These are phyloP conservation scores for Psittacula derbiana DNA, from an alignment of 2,797 vertebrate species.

Conservation along the genomic window DNA sequence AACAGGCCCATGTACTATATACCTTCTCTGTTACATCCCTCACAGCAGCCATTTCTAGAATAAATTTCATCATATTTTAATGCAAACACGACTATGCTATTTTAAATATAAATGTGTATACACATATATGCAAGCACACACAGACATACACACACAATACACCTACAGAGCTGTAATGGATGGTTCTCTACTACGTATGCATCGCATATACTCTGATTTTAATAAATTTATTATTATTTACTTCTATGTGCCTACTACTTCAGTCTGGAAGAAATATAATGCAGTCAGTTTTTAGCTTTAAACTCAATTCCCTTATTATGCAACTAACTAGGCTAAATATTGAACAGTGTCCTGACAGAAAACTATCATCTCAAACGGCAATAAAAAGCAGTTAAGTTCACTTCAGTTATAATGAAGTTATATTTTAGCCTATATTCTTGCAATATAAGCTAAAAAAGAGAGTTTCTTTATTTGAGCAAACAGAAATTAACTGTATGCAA, in stretches of 20 bases:
- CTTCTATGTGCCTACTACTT: neutral
- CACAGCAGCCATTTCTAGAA: neutral
- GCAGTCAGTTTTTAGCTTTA: constrained; percentile 57
- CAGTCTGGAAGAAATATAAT: constrained; percentile 50
- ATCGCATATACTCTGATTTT: neutral
- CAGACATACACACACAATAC: neutral
- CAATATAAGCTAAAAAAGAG: neutral
- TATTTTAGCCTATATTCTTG: neutral
- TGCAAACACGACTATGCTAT: neutral
- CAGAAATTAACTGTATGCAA: neutral
- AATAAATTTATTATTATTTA: constrained; percentile 13
- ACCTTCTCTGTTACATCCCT: neutral
- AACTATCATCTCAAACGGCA: neutral
- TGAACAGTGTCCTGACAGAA: neutral
- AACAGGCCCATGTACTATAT: neutral
- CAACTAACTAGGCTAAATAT: neutral
- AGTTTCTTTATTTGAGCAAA: neutral
- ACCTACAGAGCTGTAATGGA: neutral
- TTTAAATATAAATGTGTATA: neutral
- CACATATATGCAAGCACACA: neutral
- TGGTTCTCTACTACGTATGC: neutral
- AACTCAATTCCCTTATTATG: neutral
- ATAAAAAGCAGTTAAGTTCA: neutral
- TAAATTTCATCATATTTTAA: neutral
- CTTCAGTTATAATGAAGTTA: neutral